phyloP scores from a whole-genome alignment of 2,888 invertebrate genomes.

The Tetrapedia diversipes region DNA sequence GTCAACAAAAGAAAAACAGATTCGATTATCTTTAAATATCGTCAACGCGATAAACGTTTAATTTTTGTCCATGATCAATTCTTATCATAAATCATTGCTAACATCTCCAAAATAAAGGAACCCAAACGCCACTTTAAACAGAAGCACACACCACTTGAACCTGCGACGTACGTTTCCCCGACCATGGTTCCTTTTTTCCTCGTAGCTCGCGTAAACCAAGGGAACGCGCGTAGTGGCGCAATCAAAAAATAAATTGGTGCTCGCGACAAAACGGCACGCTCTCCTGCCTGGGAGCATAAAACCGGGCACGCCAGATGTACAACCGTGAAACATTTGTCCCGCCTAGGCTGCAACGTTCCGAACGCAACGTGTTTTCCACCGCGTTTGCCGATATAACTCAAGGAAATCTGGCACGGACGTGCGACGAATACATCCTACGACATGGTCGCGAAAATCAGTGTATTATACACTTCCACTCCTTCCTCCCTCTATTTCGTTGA shows the following conservation, averaged over 20 bases:
- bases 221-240: slow-evolving; percentile 47
- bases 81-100: no score
- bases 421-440: slow-evolving; percentile 43
- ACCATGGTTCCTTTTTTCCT: not conserved
- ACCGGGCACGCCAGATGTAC: slow-evolving; percentile 16
- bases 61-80: no score
- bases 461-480: slow-evolving; percentile 34
- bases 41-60: no score
- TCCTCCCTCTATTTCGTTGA: slow-evolving; percentile 8
- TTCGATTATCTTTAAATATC: no score
- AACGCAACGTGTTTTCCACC: slow-evolving; percentile 50
- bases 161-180: slow-evolving; percentile 2
- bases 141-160: no score
- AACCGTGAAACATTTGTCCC: slow-evolving; percentile 47
- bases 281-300: slow-evolving; percentile 30
- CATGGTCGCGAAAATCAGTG: slow-evolving; percentile 51
- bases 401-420: slow-evolving; percentile 57
- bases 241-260: slow-evolving; percentile 48
- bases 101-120: no score
- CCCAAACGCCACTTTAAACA: no score
- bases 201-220: slow-evolving; percentile 19
- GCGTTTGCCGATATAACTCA: slow-evolving; percentile 58
- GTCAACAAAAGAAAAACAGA: no score
- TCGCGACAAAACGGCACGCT: slow-evolving; percentile 32
- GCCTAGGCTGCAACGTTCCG: slow-evolving; percentile 34